Evolutionary conservation across 2,888 invertebrate genomes (phyloP).

Genomic region (Clepsis dumicolana): DNA sequence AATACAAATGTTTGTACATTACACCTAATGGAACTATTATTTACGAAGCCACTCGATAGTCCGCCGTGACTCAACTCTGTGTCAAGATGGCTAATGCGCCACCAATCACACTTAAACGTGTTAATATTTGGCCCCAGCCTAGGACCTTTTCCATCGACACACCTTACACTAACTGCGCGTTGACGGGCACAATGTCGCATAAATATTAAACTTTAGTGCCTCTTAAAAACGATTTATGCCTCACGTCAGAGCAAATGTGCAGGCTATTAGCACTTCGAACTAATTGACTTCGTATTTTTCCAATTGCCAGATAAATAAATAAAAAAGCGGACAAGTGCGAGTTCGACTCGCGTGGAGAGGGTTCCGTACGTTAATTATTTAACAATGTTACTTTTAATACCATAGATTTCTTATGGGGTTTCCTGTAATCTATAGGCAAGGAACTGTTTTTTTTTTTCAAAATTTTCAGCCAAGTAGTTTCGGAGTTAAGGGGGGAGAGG

Average conservation of each 20-base stretch:
- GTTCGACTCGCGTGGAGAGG: too few species aligned
- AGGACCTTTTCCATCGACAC: slow-evolving; percentile 48
- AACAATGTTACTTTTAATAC: too few species aligned
- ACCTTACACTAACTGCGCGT: slow-evolving; percentile 50
- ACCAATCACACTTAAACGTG: slow-evolving; percentile 49
- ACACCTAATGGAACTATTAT: slow-evolving; percentile 41
- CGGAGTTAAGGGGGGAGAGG: too few species aligned
- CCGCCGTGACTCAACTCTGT: background rate
- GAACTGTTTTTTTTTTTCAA: too few species aligned
- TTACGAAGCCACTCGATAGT: slow-evolving; percentile 34
- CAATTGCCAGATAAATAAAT: too few species aligned
- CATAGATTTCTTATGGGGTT: too few species aligned
- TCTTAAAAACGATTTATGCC: slow-evolving; percentile 42
- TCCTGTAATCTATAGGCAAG: too few species aligned
- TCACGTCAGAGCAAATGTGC: slow-evolving; percentile 33
- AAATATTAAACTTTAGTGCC: slow-evolving; percentile 58
- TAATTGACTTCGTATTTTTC: slow-evolving; percentile 32
- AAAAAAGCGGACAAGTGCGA: too few species aligned
- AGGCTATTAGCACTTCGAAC: slow-evolving; percentile 37
- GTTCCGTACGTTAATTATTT: too few species aligned
- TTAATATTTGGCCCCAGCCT: slow-evolving; percentile 31
- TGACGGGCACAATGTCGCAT: slow-evolving; percentile 59
- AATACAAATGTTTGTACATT: slow-evolving; percentile 51
- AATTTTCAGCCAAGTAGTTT: too few species aligned
- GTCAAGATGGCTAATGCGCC: slow-evolving; percentile 36